phyloP scores from a whole-genome alignment of 2,797 vertebrate genomes.

The Enteromius fasciolatus region DNA sequence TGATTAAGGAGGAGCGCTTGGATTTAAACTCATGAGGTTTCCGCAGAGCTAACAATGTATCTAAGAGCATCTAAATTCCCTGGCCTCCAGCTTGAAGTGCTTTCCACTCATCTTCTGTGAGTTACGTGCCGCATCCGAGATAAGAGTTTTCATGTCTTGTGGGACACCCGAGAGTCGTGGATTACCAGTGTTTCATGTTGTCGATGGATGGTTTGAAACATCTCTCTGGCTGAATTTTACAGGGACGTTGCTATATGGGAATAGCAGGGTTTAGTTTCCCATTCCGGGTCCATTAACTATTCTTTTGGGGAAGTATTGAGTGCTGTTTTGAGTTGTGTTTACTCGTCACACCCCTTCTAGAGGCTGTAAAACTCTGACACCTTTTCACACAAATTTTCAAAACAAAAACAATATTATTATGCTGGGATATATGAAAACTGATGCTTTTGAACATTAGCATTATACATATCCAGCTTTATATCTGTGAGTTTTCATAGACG shows the following conservation, averaged over 20 bases:
- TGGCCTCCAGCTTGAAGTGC: conserved; percentile 1
- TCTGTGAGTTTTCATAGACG: no score
- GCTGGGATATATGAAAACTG: no score
- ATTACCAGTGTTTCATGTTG: conserved; percentile 19
- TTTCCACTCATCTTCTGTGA: conserved; percentile 12
- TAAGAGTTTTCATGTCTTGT: conserved; percentile 30
- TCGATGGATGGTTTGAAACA: conserved; percentile 1
- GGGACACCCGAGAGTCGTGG: neutral
- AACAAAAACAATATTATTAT: no score
- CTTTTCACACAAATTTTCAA: no score
- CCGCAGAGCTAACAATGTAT: conserved; percentile 22
- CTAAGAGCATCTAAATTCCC: conserved; percentile 45
- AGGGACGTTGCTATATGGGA: neutral
- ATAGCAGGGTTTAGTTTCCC: neutral
- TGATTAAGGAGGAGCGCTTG: conserved; percentile 10
- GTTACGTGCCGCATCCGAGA: conserved; percentile 9
- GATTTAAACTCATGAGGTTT: conserved; percentile 17
- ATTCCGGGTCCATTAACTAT: neutral
- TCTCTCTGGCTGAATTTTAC: neutral
- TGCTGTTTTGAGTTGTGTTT: neutral
- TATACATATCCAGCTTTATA: no score
- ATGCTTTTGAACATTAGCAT: no score
- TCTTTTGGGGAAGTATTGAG: neutral
- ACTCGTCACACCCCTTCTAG: no score
- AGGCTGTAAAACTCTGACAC: no score